These are phyloP conservation scores for Casuarius casuarius DNA, from an alignment of 2,113 vertebrate genomes.

Conservation along the genomic window DNA sequence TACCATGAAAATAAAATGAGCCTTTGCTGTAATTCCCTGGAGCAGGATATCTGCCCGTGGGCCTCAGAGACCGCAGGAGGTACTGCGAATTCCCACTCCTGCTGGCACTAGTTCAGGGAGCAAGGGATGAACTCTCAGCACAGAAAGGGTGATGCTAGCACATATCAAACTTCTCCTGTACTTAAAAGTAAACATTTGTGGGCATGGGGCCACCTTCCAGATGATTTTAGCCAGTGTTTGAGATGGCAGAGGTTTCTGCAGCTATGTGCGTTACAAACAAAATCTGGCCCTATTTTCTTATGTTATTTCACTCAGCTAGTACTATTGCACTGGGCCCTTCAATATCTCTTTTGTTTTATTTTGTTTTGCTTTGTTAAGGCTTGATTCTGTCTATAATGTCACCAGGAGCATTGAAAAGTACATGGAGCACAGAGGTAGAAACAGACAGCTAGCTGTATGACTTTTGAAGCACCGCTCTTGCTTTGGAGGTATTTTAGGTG, in stretches of 20 bases:
- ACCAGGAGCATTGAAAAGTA: background rate
- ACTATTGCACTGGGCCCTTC: background rate
- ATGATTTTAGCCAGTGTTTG: background rate
- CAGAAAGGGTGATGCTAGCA: background rate
- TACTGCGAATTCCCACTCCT: background rate
- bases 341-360: background rate
- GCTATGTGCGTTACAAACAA: background rate
- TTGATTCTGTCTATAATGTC: background rate
- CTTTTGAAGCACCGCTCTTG: background rate
- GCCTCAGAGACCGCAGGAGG: fast-evolving
- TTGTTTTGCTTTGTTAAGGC: background rate
- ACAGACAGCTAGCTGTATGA: background rate
- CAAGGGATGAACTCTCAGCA: background rate
- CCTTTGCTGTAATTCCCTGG: background rate
- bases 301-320: background rate
- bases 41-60: fast-evolving
- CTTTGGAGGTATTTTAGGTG: background rate
- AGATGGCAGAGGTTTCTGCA: background rate
- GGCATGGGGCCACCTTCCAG: background rate
- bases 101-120: background rate
- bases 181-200: background rate
- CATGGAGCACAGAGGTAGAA: background rate
- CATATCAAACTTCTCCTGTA: background rate
- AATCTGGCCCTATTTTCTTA: background rate
- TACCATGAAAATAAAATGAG: background rate